Percentiles rank a stretch among this genome's conserved stretches.
Conservation (phyloP, 1,140 invertebrate genomes). For the Ceratosolen fusciceps region DNA sequence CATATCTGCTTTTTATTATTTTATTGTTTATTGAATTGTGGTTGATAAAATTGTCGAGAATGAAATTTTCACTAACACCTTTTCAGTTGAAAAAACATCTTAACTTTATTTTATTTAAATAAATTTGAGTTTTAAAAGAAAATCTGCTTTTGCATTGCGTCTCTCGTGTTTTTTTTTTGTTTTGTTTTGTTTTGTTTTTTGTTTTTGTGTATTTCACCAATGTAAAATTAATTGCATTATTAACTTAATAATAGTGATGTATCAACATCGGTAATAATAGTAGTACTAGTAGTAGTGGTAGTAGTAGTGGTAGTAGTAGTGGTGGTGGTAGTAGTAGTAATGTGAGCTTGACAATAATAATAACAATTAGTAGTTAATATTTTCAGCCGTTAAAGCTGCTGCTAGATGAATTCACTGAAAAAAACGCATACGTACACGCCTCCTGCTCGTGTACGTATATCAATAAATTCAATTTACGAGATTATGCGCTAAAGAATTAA, state of each 20-base stretch:
- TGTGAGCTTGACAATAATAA: slow-evolving; percentile 27
- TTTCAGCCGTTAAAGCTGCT: neutral
- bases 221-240: slow-evolving; percentile 22
- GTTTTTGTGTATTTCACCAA: slow-evolving; percentile 25
- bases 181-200: slow-evolving; percentile 6
- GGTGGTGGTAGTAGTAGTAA: too few species aligned
- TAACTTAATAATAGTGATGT: neutral
- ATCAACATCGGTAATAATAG: slow-evolving; percentile 34
- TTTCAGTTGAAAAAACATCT: neutral
- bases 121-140: neutral
- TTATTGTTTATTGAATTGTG: slow-evolving; percentile 3
- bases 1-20: neutral
- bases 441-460: neutral
- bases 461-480: neutral
- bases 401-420: neutral
- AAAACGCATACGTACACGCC: neutral
- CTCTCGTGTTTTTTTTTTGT: too few species aligned
- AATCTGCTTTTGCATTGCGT: too few species aligned
- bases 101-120: neutral
- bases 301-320: too few species aligned
- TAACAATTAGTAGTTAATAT: slow-evolving; percentile 7
- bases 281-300: too few species aligned
- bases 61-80: slow-evolving; percentile 22
- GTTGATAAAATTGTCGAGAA: slow-evolving; percentile 19
- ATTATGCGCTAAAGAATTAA: slow-evolving; percentile 22